phyloP scores from a whole-genome alignment of 2,888 invertebrate species.

The Bursaphelenchus okinawaensis region DNA sequence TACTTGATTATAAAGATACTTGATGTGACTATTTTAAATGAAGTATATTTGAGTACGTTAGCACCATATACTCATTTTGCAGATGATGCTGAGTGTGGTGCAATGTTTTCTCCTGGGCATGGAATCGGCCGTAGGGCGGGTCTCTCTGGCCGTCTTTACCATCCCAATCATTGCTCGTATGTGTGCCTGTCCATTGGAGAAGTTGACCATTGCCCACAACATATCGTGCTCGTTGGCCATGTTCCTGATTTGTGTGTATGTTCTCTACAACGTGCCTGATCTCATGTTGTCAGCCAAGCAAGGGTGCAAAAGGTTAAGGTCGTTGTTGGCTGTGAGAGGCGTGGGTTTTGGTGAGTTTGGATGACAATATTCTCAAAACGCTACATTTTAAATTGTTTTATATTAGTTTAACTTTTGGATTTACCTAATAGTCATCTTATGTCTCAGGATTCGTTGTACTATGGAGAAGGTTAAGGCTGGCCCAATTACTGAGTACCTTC shows the following conservation, averaged over 20 bases:
- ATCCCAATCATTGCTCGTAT: slow-evolving; percentile 62
- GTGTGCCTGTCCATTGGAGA: slow-evolving; percentile 59
- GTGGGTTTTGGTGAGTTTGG: slow-evolving; percentile 43
- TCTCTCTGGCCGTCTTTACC: slow-evolving; percentile 60
- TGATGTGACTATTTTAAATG: background rate
- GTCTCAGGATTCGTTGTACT: slow-evolving; percentile 41
- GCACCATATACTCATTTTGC: no score
- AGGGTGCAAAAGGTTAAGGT: slow-evolving; percentile 48
- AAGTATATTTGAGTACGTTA: no score
- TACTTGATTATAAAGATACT: slow-evolving; percentile 11
- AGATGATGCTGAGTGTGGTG: slow-evolving; percentile 49
- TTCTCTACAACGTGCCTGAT: slow-evolving; percentile 59
- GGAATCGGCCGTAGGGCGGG: slow-evolving; percentile 56
- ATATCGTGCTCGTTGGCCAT: slow-evolving; percentile 60
- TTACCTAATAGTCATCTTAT: background rate
- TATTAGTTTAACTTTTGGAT: background rate
- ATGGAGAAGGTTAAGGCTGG: slow-evolving; percentile 61
- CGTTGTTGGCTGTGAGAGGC: slow-evolving; percentile 57
- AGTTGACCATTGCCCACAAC: slow-evolving; percentile 60
- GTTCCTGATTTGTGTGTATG: slow-evolving; percentile 59
- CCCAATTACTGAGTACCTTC: slow-evolving; percentile 62
- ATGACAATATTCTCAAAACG: background rate
- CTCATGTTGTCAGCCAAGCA: slow-evolving; percentile 57
- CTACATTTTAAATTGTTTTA: background rate
- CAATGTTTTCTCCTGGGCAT: slow-evolving; percentile 60